Evolutionary conservation across 2,113 vertebrate species (phyloP), one percentile per base, ranked within the genome.

Genomic region (Turdus rufiventris): DNA sequence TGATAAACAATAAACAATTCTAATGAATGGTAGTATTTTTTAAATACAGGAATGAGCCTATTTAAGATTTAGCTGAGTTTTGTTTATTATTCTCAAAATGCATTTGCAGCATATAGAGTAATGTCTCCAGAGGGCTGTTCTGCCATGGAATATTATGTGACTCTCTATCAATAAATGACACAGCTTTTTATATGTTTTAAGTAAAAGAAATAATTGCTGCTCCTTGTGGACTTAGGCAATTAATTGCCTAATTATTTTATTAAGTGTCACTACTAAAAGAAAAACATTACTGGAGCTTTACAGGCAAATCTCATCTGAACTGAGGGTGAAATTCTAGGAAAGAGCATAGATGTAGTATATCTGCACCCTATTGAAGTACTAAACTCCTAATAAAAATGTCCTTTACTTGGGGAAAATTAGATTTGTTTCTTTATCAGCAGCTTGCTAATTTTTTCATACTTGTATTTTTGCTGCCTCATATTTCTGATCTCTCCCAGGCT

Each of bases 191-290:
- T 80, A 43, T 79, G 89, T 87, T 92, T 92, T 87, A 95, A 95
- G 87, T 58, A 76, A 91, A 89, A 94, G 77, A 95, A 97, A 89
- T 88, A 91, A 94, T 89, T 89, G 87, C 74, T 88, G 58, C 78
- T 94, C 81, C 94, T 95, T 60, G 89, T 89, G 95, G 95, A 92
- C 28, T 96, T 75, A 82, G 43, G 47, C 81, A 95, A 88, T 96
- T 96, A 95, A 95, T 94, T 96, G 54, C 74, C 78, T 92, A 95
- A 95, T 96, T 96, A 95, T 96, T 95, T 97, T 88, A 77, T 89
- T 88, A 94, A 96, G 91, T 94, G 91, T 93, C 91, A 93, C 94
- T 91, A 47, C 73, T 89, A 93, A 86, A 97, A 95, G 73, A 76
- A 96, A 96, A 97, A 95, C 81, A 95, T 91, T 88, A 70, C 66